Evolutionary conservation across 1,140 invertebrate species (phyloP).

Genomic region (Anastrepha obliqua): DNA sequence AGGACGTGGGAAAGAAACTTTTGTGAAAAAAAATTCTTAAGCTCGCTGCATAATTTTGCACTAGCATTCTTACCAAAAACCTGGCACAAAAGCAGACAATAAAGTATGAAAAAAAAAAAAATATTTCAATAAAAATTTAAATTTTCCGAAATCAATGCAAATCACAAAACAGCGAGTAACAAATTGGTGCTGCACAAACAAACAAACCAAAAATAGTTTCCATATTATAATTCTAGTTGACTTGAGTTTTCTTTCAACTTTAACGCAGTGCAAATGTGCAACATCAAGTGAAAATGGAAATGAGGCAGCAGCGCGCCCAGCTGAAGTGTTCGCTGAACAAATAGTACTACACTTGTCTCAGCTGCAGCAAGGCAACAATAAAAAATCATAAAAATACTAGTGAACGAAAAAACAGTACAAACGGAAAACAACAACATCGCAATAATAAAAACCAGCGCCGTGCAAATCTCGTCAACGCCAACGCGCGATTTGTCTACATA

Average conservation of each 20-base stretch:
- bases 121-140: too few relatives aligned
- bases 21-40: too few relatives aligned
- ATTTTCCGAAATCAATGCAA: too few relatives aligned
- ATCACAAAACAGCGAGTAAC: too few relatives aligned
- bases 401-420: conserved; percentile 30
- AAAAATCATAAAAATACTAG: conserved; percentile 2
- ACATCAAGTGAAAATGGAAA: conserved; percentile 54
- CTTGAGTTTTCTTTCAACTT: not conserved
- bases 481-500: conserved; percentile 25
- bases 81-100: too few relatives aligned
- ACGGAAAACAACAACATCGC: not conserved
- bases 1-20: too few relatives aligned
- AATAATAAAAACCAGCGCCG: conserved; percentile 38
- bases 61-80: too few relatives aligned
- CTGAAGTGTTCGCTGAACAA: not conserved
- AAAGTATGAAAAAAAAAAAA: too few relatives aligned
- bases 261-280: not conserved
- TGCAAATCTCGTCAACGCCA: conserved; percentile 31
- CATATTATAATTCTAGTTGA: too few relatives aligned
- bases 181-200: too few relatives aligned
- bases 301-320: not conserved
- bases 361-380: conserved; percentile 31
- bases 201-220: too few relatives aligned
- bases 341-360: conserved; percentile 51
- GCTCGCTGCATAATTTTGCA: too few relatives aligned